Conservation (phyloP, 2,888 invertebrate genomes). For the Pomacea canaliculata region DNA sequence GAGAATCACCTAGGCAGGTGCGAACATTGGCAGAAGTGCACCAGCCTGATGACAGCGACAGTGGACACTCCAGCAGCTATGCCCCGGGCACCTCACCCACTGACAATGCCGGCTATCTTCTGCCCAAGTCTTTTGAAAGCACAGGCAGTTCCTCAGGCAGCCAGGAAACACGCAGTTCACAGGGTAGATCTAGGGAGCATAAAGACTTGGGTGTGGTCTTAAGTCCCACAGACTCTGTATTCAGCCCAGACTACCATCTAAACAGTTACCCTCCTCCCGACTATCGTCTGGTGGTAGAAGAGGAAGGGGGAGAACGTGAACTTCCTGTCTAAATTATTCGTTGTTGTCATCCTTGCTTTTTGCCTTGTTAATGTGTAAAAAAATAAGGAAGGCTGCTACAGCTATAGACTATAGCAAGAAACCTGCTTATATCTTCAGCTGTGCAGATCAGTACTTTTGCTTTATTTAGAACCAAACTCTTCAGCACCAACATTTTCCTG, state of each 20-base stretch:
- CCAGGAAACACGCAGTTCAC: not conserved
- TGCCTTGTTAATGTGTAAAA: too few relatives aligned
- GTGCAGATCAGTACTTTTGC: too few relatives aligned
- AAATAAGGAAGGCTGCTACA: too few relatives aligned
- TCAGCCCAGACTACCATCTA: conserved; percentile 40
- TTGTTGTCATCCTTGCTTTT: too few relatives aligned
- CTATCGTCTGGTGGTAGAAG: conserved; percentile 56
- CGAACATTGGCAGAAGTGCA: conserved; percentile 55
- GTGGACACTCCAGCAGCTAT: conserved; percentile 61
- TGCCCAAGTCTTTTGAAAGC: conserved; percentile 36
- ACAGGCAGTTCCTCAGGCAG: not conserved
- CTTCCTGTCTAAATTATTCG: conserved; percentile 20
- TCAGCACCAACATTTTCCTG: too few relatives aligned
- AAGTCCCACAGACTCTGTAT: conserved; percentile 13
- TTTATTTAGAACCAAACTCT: too few relatives aligned
- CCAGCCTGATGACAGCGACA: conserved; percentile 56
- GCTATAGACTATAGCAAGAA: not conserved
- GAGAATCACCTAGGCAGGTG: conserved; percentile 43
- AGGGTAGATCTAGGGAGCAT: conserved; percentile 1
- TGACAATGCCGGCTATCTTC: conserved; percentile 58
- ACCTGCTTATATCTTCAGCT: too few relatives aligned
- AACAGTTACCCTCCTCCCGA: conserved; percentile 56
- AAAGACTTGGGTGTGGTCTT: conserved; percentile 14
- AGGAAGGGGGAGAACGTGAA: conserved; percentile 30
- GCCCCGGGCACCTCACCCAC: conserved; percentile 55